Base-by-base conservation (phyloP, 2,888 invertebrate genomes). In the Xiphydria camelus region DNA sequence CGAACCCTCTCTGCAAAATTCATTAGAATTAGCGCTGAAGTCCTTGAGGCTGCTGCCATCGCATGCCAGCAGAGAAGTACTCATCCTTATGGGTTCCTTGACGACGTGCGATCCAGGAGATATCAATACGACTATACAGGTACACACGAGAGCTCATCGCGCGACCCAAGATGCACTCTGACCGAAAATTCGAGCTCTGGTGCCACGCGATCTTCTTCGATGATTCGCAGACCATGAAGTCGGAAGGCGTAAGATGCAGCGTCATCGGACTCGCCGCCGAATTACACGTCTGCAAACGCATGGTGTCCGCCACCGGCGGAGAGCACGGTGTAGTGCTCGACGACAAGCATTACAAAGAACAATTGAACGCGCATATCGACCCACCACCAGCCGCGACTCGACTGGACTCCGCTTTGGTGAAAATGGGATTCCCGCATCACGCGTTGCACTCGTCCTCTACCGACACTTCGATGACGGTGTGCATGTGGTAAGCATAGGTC, bases 101-200 rank as follows among this genome's bases (percentile, higher is more conserved):
- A 96, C 97, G 0, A 94, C 97, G 0, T 97, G 98, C 74, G 99
- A 99, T 79, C 98, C 98, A 2, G 87, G 90, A 12, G 94, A 98
- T 70, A 94, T 99, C 26, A 85, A 83, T 53, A 79, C 81, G 44
- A 95, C 95, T 4, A 90, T 93, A 59, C 82, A 87, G 73, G 88
- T 87, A 75, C 43, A 47, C 15, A 10, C 17, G 19, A 20, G 1
- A 38, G 21, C 23, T 7, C 4, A 45, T 26, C 29, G 5, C 17
- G 4, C 18, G 9, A 1, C 14, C 3, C 9, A 19, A 2, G 12
- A 9, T 6, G 20, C 12, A 20, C 14, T 21, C 12, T 10, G 12
- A 9, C n/a, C 21, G 9, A 22, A 19, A 23, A 32, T 15, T n/a
- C 4, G n/a, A n/a, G n/a, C n/a, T n/a, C n/a, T n/a, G n/a, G n/a